Conservation (phyloP, 2,797 vertebrate genomes). For the Enteromius paludinosus region DNA sequence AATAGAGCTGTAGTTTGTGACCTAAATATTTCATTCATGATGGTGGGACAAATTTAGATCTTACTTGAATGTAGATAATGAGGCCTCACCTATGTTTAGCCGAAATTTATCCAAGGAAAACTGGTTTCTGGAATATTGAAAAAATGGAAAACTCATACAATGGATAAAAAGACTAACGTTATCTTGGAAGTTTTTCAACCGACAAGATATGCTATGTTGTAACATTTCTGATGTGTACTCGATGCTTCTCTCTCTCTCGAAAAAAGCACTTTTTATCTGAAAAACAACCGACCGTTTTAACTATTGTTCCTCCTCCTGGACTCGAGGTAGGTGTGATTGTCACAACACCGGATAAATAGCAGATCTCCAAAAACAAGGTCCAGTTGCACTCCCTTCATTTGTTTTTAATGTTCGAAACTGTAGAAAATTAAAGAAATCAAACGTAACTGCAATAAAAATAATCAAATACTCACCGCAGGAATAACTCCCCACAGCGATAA, state of each 20-base stretch:
- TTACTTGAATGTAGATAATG: slow-evolving; percentile 9
- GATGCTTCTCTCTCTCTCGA: too few relatives aligned
- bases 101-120: not conserved
- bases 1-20: not conserved
- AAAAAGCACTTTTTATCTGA: not conserved
- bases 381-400: not conserved
- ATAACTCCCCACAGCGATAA: not conserved
- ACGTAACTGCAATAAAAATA: not conserved
- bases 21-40: slow-evolving; percentile 23
- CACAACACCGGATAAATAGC: not conserved
- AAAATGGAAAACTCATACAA: not conserved
- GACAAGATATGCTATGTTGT: not conserved
- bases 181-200: not conserved
- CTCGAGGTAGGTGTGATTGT: not conserved
- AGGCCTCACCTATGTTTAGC: slow-evolving; percentile 19
- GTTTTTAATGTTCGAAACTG: not conserved
- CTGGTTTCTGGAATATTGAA: not conserved
- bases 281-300: not conserved
- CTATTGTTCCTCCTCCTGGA: not conserved
- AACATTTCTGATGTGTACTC: not conserved
- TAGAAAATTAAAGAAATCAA: not conserved
- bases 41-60: slow-evolving; percentile 18
- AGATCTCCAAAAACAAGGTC: too few relatives aligned
- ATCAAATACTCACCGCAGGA: not conserved
- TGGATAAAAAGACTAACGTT: not conserved